Evolutionary conservation across 2,797 vertebrate species (phyloP).

Genomic region (Rhinophrynus dorsalis): DNA sequence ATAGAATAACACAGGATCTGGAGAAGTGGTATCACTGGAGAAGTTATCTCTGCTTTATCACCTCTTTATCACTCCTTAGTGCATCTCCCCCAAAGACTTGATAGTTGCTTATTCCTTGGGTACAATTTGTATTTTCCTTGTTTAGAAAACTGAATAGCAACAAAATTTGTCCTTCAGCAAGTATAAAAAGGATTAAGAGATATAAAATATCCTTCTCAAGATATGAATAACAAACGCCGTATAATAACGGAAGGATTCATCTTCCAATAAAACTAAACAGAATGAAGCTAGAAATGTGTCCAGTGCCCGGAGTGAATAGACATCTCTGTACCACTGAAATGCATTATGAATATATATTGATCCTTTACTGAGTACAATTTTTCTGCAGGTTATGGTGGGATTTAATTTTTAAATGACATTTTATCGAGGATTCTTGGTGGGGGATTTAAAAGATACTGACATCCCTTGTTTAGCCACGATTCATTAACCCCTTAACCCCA

Average conservation of each 20-base stretch:
- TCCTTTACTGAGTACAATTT: no score
- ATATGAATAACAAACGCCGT: background rate
- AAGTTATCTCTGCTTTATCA: no score
- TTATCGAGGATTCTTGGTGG: no score
- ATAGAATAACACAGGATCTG: no score
- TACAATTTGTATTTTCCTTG: no score
- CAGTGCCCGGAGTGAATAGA: background rate
- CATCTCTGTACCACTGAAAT: background rate
- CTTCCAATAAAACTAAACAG: background rate
- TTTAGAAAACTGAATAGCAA: constrained; percentile 21
- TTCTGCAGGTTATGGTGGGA: background rate
- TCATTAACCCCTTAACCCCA: no score
- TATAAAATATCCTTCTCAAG: constrained; percentile 13
- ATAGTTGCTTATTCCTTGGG: no score
- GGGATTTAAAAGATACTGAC: no score
- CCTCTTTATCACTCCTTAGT: no score
- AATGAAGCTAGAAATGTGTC: constrained; percentile 3
- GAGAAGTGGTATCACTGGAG: no score
- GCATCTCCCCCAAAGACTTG: no score
- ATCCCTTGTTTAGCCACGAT: no score
- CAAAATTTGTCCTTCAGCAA: constrained; percentile 25
- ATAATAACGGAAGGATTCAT: background rate
- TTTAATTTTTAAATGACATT: background rate
- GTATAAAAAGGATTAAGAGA: background rate
- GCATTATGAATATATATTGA: background rate